Evolutionary conservation across 1,140 invertebrate genomes (phyloP), one percentile per base, ranked within the genome.

Genomic region (Coboldia fuscipes): DNA sequence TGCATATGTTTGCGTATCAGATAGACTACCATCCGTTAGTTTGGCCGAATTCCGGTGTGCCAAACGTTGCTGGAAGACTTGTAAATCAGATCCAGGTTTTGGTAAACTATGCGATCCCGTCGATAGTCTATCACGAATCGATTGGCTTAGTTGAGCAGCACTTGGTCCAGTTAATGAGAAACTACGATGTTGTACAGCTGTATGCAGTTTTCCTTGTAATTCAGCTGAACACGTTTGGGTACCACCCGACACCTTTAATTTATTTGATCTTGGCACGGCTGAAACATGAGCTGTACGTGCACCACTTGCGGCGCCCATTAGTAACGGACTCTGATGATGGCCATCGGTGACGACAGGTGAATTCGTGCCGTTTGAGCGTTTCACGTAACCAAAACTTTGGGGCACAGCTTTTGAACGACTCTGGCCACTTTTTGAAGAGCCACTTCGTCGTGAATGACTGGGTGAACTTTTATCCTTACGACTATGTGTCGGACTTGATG

Each of bases 191-290:
- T 69, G 69, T 19, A 66, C 58, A 36, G 54, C 54, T 6, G 50
- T 44, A 30, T 47, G 50, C 22, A 50, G 30, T 38, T 51, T 72
- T 47, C 66, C 66, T 54, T 68, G 63, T 20, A 83, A 58, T 42
- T 85, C 81, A 38, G 75, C 77, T 4, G 78, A 81, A 45, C 74
- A 71, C 0, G 83, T 88, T 55, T 88, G 84, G 0, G 82, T 88
- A 5, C 82, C 82, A 12, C 81, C 81, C 6, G 81, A 83, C 1
- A 82, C 72, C 61, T 83, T 82, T 5, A 86, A 77, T 60, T 86
- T 85, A 13, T 72, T 67, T 54, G 75, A 75, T 43, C 78, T 61
- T 6, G 80, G 78, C 14, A 84, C 78, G 2, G 75, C 77, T 26
- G 79, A 79, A 6, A 83, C 77, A 61, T 84, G 75, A 33, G 78